Evolutionary conservation across 2,888 invertebrate species (phyloP).

Genomic region (Furcula furcula): DNA sequence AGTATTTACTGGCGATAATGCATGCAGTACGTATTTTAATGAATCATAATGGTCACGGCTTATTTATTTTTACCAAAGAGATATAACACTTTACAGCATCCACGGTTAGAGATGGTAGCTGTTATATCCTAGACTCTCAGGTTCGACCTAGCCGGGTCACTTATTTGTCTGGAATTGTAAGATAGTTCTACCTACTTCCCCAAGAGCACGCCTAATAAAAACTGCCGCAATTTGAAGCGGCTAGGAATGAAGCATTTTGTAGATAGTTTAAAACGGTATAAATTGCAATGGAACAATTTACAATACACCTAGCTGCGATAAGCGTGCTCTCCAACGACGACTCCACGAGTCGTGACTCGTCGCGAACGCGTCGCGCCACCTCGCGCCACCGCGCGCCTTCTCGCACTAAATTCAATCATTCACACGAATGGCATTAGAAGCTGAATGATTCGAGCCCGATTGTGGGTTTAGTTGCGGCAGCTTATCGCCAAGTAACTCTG

Average conservation of each 20-base stretch:
- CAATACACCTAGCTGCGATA: slow-evolving; percentile 43
- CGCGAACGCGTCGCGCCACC: background rate
- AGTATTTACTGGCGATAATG: too few species aligned
- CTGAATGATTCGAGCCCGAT: too few species aligned
- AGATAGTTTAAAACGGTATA: slow-evolving; percentile 65
- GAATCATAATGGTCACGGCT: too few species aligned
- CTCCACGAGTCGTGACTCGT: background rate
- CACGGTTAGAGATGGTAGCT: too few species aligned
- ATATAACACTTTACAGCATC: too few species aligned
- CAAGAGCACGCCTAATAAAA: slow-evolving; percentile 56
- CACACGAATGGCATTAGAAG: slow-evolving; percentile 13
- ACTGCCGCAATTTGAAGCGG: slow-evolving; percentile 47
- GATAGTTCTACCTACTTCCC: too few species aligned
- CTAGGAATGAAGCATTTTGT: slow-evolving; percentile 45
- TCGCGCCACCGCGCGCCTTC: background rate
- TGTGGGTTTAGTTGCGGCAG: slow-evolving; percentile 6
- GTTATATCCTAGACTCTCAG: too few species aligned
- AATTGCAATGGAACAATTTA: slow-evolving; percentile 59
- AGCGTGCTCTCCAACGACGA: slow-evolving; percentile 1
- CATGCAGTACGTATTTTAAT: too few species aligned
- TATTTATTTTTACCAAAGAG: too few species aligned
- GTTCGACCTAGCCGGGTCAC: too few species aligned
- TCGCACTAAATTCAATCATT: slow-evolving; percentile 22
- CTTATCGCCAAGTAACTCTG: slow-evolving; percentile 8
- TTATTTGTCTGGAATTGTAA: too few species aligned